phyloP scores from a whole-genome alignment of 2,797 vertebrate genomes.

The Diplodus puntazzo region DNA sequence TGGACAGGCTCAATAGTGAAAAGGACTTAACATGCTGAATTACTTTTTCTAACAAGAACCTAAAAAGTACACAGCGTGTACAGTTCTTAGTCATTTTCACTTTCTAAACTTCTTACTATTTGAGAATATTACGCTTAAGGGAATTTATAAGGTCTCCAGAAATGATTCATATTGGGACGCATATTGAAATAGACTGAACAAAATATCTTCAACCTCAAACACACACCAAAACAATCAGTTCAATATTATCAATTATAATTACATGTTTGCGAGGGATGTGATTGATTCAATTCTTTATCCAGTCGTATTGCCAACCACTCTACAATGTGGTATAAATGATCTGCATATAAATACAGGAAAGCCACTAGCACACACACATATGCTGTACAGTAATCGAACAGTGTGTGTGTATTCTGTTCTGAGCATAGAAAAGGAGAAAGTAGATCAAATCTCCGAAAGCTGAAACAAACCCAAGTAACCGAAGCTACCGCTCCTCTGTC shows the following conservation, averaged over 20 bases:
- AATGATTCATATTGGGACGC: neutral
- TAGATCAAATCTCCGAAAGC: neutral
- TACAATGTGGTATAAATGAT: neutral
- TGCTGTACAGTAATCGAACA: neutral
- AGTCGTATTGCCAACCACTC: neutral
- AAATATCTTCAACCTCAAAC: neutral
- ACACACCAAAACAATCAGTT: neutral
- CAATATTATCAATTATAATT: neutral
- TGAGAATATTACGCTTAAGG: neutral
- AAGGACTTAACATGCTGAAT: no score
- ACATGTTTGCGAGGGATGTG: neutral
- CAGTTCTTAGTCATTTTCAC: neutral
- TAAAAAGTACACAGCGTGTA: neutral
- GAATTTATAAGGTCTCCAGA: neutral
- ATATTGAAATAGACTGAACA: neutral
- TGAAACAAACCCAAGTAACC: neutral
- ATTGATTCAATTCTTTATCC: conserved; percentile 18
- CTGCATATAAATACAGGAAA: conserved; percentile 2
- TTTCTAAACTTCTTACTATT: neutral
- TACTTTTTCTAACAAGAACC: neutral
- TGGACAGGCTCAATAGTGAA: no score
- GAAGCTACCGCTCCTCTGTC: neutral
- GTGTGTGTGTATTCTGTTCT: neutral
- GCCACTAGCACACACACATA: neutral
- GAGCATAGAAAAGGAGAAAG: neutral